Percentiles rank a stretch among this genome's conserved stretches.
These are phyloP conservation scores for Toxotes chatareus DNA, from an alignment of 2,113 vertebrate species.

Conservation along the genomic window DNA sequence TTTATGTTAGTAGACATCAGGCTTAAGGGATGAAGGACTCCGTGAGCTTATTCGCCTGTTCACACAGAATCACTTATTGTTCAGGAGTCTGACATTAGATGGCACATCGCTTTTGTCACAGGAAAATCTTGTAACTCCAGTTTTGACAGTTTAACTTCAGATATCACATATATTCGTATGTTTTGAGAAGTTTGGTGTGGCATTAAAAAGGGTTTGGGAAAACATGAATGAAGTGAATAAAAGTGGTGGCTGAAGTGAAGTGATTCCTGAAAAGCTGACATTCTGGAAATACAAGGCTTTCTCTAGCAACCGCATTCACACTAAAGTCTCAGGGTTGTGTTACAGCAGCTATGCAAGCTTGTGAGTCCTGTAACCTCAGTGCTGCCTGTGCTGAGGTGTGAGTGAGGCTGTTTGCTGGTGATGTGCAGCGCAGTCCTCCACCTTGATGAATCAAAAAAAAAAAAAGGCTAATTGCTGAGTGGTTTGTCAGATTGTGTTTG, in stretches of 20 bases:
- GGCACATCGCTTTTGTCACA: slow-evolving; percentile 16
- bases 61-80: not conserved
- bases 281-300: not conserved
- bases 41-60: slow-evolving; percentile 52
- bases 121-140: not conserved
- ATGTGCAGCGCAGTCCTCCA: slow-evolving; percentile 11
- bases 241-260: not conserved
- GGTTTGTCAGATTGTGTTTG: slow-evolving; percentile 8
- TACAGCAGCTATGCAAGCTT: not conserved
- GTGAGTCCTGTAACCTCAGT: not conserved
- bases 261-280: no score
- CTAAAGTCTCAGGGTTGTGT: not conserved
- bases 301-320: not conserved
- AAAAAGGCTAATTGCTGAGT: slow-evolving; percentile 5
- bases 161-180: not conserved
- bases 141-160: slow-evolving; percentile 7
- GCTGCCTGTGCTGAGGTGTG: not conserved
- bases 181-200: not conserved
- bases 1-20: slow-evolving; percentile 8
- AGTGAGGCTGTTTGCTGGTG: not conserved
- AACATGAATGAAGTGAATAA: not conserved
- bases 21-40: slow-evolving; percentile 1
- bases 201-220: not conserved
- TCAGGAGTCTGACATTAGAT: not conserved
- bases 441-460: slow-evolving; percentile 7